Evolutionary conservation across 2,888 invertebrate species (phyloP).

Genomic region (Melieria crassipennis): DNA sequence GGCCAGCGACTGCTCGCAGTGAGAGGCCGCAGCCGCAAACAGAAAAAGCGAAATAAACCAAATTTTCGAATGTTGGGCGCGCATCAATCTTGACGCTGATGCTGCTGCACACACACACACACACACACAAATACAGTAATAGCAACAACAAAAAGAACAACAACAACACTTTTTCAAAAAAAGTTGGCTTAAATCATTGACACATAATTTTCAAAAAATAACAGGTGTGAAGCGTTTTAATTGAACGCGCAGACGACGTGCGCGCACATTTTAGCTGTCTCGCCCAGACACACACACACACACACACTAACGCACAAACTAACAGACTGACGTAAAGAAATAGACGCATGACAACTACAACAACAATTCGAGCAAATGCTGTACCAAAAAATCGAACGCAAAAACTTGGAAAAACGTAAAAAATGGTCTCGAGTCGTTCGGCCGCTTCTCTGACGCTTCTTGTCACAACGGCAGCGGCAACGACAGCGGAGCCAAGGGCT

Average conservation of each 20-base stretch:
- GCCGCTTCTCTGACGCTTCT: no score
- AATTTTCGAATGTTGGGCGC: conserved; percentile 12
- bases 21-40: no score
- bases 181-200: conserved; percentile 53
- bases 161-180: conserved; percentile 31
- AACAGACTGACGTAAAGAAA: no score
- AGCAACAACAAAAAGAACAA: conserved; percentile 4
- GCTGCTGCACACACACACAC: not conserved
- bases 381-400: not conserved
- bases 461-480: no score
- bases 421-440: no score
- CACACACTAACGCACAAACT: not conserved
- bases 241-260: conserved; percentile 32
- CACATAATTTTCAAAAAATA: conserved; percentile 53
- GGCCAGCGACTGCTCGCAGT: no score
- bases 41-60: no score
- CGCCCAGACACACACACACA: not conserved
- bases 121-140: not conserved
- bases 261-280: no score
- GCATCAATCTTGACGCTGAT: conserved; percentile 35
- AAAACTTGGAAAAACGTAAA: not conserved
- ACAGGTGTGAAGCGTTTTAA: conserved; percentile 53
- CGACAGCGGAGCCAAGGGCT: no score
- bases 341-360: no score
- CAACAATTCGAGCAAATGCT: no score